phyloP scores from a whole-genome alignment of 2,888 invertebrate species.

The Zygogramma bicolorata region DNA sequence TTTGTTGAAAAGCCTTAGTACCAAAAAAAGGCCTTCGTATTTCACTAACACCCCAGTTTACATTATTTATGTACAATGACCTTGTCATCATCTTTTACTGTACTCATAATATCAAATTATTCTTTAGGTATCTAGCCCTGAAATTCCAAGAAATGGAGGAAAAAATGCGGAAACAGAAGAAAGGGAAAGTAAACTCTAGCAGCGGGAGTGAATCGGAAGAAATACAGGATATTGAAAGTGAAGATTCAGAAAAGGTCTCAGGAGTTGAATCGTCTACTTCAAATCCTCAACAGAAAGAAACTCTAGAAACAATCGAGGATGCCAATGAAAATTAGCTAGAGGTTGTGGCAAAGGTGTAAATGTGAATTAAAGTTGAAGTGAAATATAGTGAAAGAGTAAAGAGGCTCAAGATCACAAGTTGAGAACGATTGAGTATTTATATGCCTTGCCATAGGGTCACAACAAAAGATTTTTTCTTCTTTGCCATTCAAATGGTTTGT shows the following conservation, averaged over 20 bases:
- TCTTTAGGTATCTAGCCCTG: constrained; percentile 84
- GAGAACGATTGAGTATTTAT: too few species aligned
- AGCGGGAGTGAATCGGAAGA: constrained; percentile 53
- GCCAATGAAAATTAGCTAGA: constrained; percentile 28
- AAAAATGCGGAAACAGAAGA: constrained; percentile 79
- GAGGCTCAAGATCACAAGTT: too few species aligned
- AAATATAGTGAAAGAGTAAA: background rate
- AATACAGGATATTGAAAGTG: constrained; percentile 51
- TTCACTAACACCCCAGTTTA: too few species aligned
- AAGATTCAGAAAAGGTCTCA: constrained; percentile 50
- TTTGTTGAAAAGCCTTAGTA: background rate
- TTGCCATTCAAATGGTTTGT: too few species aligned
- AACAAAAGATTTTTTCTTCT: too few species aligned
- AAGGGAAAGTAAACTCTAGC: constrained; percentile 65
- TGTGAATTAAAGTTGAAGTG: background rate
- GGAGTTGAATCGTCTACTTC: constrained; percentile 19
- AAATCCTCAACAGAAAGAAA: constrained; percentile 33
- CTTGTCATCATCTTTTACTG: constrained; percentile 58
- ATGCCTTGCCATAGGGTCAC: too few species aligned
- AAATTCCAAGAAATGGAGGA: constrained; percentile 91
- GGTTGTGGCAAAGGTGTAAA: background rate
- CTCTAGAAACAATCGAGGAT: constrained; percentile 43
- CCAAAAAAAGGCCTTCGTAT: background rate
- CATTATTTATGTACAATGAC: background rate
- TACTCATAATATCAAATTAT: too few species aligned